Base-by-base conservation (phyloP, 2,797 vertebrate genomes). In the Scleropages formosus region DNA sequence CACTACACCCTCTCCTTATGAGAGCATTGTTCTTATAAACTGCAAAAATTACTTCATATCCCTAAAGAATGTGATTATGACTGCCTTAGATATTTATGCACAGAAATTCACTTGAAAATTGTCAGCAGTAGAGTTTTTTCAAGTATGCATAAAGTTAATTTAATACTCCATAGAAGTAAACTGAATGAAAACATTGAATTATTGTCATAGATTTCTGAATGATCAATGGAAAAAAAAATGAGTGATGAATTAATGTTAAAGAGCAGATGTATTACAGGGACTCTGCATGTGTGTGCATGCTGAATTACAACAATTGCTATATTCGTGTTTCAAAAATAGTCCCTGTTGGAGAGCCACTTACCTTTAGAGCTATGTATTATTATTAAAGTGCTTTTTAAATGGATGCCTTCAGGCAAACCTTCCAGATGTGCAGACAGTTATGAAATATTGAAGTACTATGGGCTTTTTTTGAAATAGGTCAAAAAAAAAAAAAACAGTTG, bases 291-390 rank as follows among this genome's bases (percentile, higher is more conserved):
- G 6, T 53, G 2, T 26, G 49, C 66, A 69, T 8, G 13, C 20
- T 15, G 20, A 12, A 9, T 4, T 53, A 24, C 12, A 53, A 46
- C 46, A 53, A 51, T 26, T 47, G 15, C 62, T 39, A 31, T 27
- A 39, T 70, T 26, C 59, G n/a, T 75, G 26, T 39, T 2, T 31
- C 2, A 2, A 39, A 6, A 60, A 49, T 46, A 73, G 24, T 64
- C 31, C 44, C 22, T 46, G 31, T 39, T 61, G 72, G 58, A 69
- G 64, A 59, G 26, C 74, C 9, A 26, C 31, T 61, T 59, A 26
- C 24, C 58, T 61, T 67, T 70, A 51, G 73, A 78, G 46, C 56
- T 44, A 22, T 49, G 62, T 60, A 65, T 68, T 71, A 73, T 65
- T 62, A 72, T 26, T 72, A 69, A 59, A 61, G 20, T 44, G n/a